Conservation (phyloP, 64 coral and sea anemone species). For the Stylophora pistillata region DNA sequence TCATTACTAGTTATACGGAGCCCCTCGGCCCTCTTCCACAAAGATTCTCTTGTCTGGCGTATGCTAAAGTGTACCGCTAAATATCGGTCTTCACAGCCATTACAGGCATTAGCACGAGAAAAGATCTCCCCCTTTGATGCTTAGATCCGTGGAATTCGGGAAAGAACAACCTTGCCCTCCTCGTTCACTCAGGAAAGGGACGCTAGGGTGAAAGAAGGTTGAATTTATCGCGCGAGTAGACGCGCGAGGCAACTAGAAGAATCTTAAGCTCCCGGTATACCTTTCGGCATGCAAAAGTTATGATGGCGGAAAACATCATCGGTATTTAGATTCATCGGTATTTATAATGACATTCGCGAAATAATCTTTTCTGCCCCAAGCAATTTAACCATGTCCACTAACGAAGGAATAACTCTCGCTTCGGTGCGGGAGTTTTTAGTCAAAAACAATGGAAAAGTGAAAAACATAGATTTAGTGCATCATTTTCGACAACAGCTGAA, state of each 20-base stretch:
- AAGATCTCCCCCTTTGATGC: too few relatives aligned
- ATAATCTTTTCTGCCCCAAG: neutral
- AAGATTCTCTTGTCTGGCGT: too few relatives aligned
- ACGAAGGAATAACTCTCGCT: constrained; percentile 69
- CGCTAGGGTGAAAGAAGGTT: neutral
- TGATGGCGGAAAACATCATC: neutral
- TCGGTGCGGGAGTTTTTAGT: constrained; percentile 85
- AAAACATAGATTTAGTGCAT: constrained; percentile 83
- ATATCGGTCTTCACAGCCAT: too few relatives aligned
- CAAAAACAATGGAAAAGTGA: constrained; percentile 81
- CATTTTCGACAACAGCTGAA: constrained; percentile 91
- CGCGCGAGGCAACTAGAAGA: neutral
- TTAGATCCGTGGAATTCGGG: too few relatives aligned
- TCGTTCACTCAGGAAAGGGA: too few relatives aligned
- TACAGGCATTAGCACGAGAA: too few relatives aligned
- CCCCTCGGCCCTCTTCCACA: too few relatives aligned
- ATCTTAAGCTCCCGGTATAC: constrained; percentile 10
- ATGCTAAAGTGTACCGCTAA: too few relatives aligned
- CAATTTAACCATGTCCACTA: constrained; percentile 56
- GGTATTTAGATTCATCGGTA: neutral
- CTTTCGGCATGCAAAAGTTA: neutral
- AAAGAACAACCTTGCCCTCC: too few relatives aligned
- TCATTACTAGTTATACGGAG: too few relatives aligned
- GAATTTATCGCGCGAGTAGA: neutral
- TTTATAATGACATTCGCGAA: neutral